phyloP scores from a whole-genome alignment of 2,797 vertebrate genomes.

The Eospalax fontanierii region DNA sequence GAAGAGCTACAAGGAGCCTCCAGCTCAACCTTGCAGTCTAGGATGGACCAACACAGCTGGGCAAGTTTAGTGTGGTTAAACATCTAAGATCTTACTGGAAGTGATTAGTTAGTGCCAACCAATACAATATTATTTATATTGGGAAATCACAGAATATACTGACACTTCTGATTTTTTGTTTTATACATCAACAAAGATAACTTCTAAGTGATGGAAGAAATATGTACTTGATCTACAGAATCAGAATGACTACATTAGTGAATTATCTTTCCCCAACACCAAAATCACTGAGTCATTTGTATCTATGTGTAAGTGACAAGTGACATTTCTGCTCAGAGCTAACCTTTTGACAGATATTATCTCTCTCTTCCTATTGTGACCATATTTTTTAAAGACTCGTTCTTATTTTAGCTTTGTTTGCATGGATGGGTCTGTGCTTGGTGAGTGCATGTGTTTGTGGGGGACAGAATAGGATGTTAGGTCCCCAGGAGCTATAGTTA shows the following conservation, averaged over 20 bases:
- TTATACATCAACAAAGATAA: neutral
- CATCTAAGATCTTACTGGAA: neutral
- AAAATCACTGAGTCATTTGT: neutral
- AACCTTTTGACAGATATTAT: constrained; percentile 45
- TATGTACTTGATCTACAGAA: neutral
- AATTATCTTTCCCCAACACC: neutral
- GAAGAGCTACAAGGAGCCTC: neutral
- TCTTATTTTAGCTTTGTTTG: neutral
- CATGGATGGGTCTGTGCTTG: neutral
- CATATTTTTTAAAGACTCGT: neutral
- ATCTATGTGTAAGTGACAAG: constrained; percentile 6
- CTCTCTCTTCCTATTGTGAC: neutral
- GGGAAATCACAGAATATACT: neutral
- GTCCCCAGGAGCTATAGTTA: neutral
- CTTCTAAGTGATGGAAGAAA: neutral
- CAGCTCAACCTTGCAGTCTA: neutral
- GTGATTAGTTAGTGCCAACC: neutral
- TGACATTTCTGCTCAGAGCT: neutral
- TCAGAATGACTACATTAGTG: neutral
- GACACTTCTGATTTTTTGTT: neutral
- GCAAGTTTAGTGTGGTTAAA: neutral
- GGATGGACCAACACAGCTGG: neutral
- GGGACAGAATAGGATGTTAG: neutral
- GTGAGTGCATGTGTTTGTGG: neutral
- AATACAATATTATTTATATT: neutral